Base-by-base conservation (phyloP, 2,888 invertebrate genomes). In the Priocnemis perturbator region DNA sequence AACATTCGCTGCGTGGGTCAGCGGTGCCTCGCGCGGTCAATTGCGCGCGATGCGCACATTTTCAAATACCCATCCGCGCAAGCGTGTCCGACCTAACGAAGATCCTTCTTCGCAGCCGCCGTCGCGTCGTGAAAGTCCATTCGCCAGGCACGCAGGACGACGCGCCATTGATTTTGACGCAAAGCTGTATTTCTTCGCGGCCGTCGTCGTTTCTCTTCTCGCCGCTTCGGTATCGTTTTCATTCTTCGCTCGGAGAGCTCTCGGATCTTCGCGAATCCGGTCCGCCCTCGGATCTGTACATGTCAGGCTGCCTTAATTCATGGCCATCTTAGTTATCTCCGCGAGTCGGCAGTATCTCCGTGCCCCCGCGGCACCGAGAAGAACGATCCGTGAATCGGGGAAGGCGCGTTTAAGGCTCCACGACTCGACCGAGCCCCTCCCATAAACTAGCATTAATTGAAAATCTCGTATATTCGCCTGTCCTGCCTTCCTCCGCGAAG, bases 371-470 rank as follows among this genome's bases (percentile, higher is more conserved):
- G 3, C 59, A 45, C 48, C 26, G 69, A 61, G 67, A 73, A 50
- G 64, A 70, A 66, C 66, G 30, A 57, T 56, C 20, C 60, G 63
- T 71, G 69, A 62, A 66, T 67, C 64, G 47, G 56, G 37, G 60
- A 66, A 66, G 64, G 62, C 64, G 60, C 63, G 60, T 47, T 62
- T 69, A 62, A 69, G 55, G 37, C 60, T 64, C 50, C 58, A 23
- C 19, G 62, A 23, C 59, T 47, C 17, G n/a, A 23, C 48, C 17
- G 48, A 48, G 23, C 64, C 55, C 58, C 60, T 64, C 68, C 64
- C 79, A 68, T 79, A 78, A 79, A 78, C 30, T 66, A 72, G 58
- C 74, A 79, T 79, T 78, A 77, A 79, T 73, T 76, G 71, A 77
- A 79, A 77, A 77, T 74, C 72, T 67, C 71, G 45, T 71, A 76